A percentile compares a stretch with the other conserved stretches of the same genome.
phyloP scores from a whole-genome alignment of 2,888 invertebrate species.

The Lymantria dispar region DNA sequence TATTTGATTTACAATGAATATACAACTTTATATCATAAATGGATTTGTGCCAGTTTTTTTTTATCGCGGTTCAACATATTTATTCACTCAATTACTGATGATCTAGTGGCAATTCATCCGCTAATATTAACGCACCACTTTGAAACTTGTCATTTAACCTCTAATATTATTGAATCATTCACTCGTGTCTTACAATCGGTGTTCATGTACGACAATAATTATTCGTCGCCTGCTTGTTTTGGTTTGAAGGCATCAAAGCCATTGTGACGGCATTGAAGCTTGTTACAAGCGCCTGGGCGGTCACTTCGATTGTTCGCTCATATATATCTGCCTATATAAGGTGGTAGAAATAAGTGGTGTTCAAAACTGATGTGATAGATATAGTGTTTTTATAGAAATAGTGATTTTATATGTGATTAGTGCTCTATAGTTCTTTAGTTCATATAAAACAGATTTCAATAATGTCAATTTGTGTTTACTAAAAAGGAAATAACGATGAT shows the following conservation, averaged over 20 bases:
- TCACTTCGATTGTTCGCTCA: constrained; percentile 14
- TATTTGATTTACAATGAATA: too few relatives aligned
- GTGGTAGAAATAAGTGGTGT: neutral
- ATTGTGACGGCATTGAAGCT: constrained; percentile 53
- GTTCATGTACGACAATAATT: constrained; percentile 38
- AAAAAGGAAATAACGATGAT: constrained; percentile 38
- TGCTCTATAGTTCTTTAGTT: neutral
- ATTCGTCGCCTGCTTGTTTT: constrained; percentile 51
- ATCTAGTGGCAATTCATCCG: too few relatives aligned
- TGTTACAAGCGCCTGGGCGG: constrained; percentile 35
- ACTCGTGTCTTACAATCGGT: constrained; percentile 33
- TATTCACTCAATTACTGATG: neutral
- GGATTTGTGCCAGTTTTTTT: neutral
- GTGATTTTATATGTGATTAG: neutral
- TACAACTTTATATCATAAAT: too few relatives aligned
- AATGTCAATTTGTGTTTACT: constrained; percentile 18
- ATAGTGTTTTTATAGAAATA: neutral
- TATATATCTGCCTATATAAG: neutral
- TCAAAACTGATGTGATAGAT: neutral
- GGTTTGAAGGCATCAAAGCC: constrained; percentile 38
- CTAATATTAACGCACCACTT: neutral
- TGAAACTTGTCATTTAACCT: neutral
- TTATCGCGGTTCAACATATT: neutral
- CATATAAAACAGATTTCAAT: neutral
- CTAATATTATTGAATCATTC: constrained; percentile 2